Evolutionary conservation across 2,888 invertebrate species (phyloP).

Genomic region (Stomorhina lunata): DNA sequence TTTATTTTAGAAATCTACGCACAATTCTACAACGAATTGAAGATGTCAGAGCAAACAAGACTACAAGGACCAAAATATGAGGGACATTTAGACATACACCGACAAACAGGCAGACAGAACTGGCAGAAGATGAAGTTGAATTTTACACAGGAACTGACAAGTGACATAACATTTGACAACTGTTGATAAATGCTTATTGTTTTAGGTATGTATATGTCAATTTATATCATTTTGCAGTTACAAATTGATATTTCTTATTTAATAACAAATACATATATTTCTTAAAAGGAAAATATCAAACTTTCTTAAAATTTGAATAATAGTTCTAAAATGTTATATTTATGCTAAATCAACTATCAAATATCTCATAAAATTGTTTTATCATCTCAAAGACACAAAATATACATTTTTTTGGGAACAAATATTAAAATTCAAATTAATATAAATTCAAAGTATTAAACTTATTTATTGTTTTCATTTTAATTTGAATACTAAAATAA

Average conservation of each 20-base stretch:
- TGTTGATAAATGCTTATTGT: constrained; percentile 54
- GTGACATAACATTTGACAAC: constrained; percentile 60
- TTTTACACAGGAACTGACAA: constrained; percentile 34
- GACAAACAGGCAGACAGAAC: constrained; percentile 24
- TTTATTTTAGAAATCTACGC: constrained; percentile 35
- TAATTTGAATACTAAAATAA: background rate
- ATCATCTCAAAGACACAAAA: too few species aligned
- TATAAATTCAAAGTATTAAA: too few species aligned
- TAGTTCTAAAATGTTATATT: too few species aligned
- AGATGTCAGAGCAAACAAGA: constrained; percentile 31
- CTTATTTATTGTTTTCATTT: background rate
- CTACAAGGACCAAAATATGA: constrained; percentile 22
- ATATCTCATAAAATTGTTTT: too few species aligned
- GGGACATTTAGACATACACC: constrained; percentile 46
- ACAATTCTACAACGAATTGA: constrained; percentile 42
- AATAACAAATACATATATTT: background rate
- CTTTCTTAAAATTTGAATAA: too few species aligned
- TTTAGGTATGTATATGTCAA: background rate
- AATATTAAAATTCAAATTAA: too few species aligned
- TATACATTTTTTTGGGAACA: too few species aligned
- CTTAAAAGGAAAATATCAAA: too few species aligned
- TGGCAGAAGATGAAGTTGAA: constrained; percentile 17
- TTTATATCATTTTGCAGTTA: background rate
- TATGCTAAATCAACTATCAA: too few species aligned
- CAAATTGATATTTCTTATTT: background rate